Evolutionary conservation across 1,140 invertebrate genomes (phyloP), one percentile per base, ranked within the genome.

Genomic region (Coelopa frigida): DNA sequence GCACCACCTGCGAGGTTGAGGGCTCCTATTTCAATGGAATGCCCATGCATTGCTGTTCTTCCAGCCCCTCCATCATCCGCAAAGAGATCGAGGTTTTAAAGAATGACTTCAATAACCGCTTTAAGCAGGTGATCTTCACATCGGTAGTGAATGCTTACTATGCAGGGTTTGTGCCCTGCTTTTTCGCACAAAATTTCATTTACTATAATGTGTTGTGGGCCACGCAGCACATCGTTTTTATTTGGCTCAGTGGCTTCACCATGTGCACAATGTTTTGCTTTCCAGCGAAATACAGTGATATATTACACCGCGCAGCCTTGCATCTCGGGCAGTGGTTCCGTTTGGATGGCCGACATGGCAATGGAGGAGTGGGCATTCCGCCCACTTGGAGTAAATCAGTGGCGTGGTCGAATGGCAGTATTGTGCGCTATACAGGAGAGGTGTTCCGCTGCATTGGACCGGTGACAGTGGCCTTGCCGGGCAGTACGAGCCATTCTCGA

Each of bases 121-220:
- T 95, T 53, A 94, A 92, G 70, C 86, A 89, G 64, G 83, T 93
- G 41, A 72, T 97, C 4, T 96, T 94, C 61, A 89, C 88, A 58
- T 90, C 91, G 2, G 79, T 93, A 32, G 70, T 89, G 2, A 90
- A 86, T 56, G 88, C 91, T 1, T 97, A 96, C 65, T 93, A 95
- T 69, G 83, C 87, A 53, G 86, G 84, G 46, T 86, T 95, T 64
- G 81, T 96, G 18, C 94, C 94, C 0, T 86, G 91, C 57, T 84
- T 84, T 59, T 90, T 94, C 77, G 84, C 85, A 18, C 82, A 87
- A 76, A 82, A 79, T 54, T 81, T 81, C 56, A 70, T 96, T 18
- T 83, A 91, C 58, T 94, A 92, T 66, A 89, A 95, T 70, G 78
- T 84, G 2, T 78, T 79, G 54, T 92, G 87, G 78, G 84, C 87